Base-by-base conservation (phyloP, 1,140 invertebrate species). In the Neodiprion pinetum region DNA sequence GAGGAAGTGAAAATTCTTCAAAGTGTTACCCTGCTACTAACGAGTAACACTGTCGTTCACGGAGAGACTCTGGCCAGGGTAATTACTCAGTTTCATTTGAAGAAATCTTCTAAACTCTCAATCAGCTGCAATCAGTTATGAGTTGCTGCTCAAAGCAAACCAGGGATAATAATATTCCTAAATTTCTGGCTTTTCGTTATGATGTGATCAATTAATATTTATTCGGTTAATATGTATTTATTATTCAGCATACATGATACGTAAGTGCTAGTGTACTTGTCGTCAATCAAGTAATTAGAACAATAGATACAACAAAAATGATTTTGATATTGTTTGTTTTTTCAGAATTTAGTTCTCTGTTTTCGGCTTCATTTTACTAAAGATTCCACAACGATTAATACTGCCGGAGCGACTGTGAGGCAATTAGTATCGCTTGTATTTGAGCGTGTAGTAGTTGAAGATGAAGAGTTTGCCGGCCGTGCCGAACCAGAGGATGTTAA, bases 1-100 rank as follows among this genome's bases (percentile, higher is more conserved):
- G 96, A 99, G 86, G 98, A 99, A 90, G 93, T 99, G 12, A 98
- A 98, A 91, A 92, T 99, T 72, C 89, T 99, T 70, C 98, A 99
- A 88, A 99, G 97, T 40, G 96, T 98, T 11, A 98, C 98, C 10
- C 87, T 99, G 14, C 89, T 99, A 49, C 91, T 99, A 12, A 99
- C 97, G 10, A 98, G 97, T 14, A 99, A 97, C 80, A 92, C 95
- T 77, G 90, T 99, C 66, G 97, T 99, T 48, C 96, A 96, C 87
- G 97, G 97, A 70, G 96, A 98, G 80, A 95, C 94, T 23, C 89
- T 99, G 72, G 95, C 98, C 67, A 97, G 95, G 89, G 96, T 96
- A 89, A 88, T 88, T 79, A 28, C 5, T 73, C 8, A 67, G 23
- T 74, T 76, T 47, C 65, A 40, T 53, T 66, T 71, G 40, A 70